These are phyloP conservation scores for Pipistrellus pygmaeus DNA, from an alignment of 2,797 vertebrate genomes.

Conservation along the genomic window DNA sequence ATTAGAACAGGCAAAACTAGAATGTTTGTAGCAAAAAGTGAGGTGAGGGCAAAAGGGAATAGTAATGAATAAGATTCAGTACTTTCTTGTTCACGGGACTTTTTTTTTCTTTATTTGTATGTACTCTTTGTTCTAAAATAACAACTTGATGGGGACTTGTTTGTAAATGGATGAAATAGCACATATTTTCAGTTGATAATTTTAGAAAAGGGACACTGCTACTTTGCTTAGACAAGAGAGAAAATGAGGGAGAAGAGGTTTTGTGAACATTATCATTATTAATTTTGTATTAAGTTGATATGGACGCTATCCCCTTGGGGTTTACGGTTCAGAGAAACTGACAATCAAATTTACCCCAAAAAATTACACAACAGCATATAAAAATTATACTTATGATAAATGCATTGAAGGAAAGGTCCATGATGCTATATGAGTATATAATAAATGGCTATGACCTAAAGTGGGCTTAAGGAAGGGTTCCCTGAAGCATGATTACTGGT, in stretches of 20 bases:
- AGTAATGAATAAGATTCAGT: conserved; percentile 22
- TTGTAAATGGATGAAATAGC: conserved; percentile 9
- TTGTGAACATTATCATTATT: conserved; percentile 17
- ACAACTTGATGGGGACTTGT: conserved; percentile 12
- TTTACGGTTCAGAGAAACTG: background rate
- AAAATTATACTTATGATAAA: conserved; percentile 14
- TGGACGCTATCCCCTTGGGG: background rate
- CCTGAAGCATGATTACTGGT: background rate
- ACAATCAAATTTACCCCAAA: background rate
- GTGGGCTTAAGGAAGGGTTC: background rate
- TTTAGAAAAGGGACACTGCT: background rate
- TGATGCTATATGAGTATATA: background rate
- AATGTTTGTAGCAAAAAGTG: background rate
- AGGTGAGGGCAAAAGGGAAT: background rate
- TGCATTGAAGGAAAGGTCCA: background rate
- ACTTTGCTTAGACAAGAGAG: conserved; percentile 17
- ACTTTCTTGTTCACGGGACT: conserved; percentile 9
- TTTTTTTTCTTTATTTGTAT: background rate
- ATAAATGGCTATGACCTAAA: background rate
- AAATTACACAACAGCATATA: background rate
- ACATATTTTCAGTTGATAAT: background rate
- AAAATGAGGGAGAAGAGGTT: conserved; percentile 8
- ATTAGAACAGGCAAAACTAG: conserved; percentile 30
- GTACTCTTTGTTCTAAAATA: conserved; percentile 43
- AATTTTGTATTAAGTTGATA: conserved; percentile 36